Evolutionary conservation across 2,113 vertebrate species (phyloP), one percentile per base, ranked within the genome.

Genomic region (Neolamprologus brichardi): DNA sequence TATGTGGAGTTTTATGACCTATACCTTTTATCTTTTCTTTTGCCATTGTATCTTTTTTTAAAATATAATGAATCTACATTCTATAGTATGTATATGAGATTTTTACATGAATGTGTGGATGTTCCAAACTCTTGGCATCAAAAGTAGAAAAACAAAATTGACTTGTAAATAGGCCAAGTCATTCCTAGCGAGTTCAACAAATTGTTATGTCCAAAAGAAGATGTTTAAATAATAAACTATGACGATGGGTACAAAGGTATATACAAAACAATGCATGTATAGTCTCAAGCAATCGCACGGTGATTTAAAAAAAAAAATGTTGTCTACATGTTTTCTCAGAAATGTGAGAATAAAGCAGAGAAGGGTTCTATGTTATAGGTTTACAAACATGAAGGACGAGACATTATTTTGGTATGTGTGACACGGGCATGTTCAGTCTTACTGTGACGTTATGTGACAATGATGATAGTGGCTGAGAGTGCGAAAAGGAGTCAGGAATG

Each of bases 381-480:
- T 94, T 88, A 92, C 92, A 87, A 89, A 91, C 88, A 87, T 81
- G 87, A 88, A 41, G 92, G 83, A 75, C 52, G 86, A 93, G 89
- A 82, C 60, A 17, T 94, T 96, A 84, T 95, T 94, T 95, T 92
- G 94, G 67, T 95, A 92, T 96, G 89, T 95, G 95, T 97, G 95
- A 96, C 94, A 95, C 95, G 87, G 94, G 97, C 97, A 97, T 98
- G 97, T 95, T 94, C 90, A 94, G 94, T 96, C 94, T 95, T 96
- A 95, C 93, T 96, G 96, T 97, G 96, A 91, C 93, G 96, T 97
- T 95, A 91, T 82, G 94, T 95, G 89, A 92, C 54, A 77, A 84
- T 82, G 83, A 87, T 3, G 39, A 81, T 70, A 58, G 84, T 83
- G 86, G 81, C 58, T 15, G 54, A 89, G 84, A 90, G 91, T 90